Conservation (phyloP, 2,888 invertebrate genomes). For the Hirudinaria manillensis region DNA sequence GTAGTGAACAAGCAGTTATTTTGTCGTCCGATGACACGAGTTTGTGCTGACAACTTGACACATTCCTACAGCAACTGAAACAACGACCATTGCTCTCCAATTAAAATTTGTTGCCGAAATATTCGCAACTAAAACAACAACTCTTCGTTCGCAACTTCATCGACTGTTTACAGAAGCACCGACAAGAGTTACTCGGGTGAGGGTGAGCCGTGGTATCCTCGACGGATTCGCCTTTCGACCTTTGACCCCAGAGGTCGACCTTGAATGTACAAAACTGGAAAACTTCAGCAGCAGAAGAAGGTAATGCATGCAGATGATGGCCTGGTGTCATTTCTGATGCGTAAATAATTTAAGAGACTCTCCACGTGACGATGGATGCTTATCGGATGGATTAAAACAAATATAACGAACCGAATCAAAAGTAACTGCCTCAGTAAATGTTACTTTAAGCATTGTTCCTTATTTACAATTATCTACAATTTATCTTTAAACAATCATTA, state of each 20-base stretch:
- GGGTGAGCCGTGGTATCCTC: no score
- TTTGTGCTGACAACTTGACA: slow-evolving; percentile 9
- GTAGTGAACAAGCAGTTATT: not conserved
- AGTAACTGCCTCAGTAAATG: no score
- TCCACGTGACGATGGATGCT: slow-evolving; percentile 9
- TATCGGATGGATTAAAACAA: not conserved
- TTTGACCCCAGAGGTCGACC: not conserved
- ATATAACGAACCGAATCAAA: no score
- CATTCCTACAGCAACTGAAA: slow-evolving; percentile 8
- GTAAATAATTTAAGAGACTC: slow-evolving; percentile 2
- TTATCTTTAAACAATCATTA: no score
- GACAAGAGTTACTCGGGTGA: no score
- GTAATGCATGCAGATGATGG: slow-evolving; percentile 3
- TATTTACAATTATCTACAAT: no score
- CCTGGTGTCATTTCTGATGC: not conserved
- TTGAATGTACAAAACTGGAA: slow-evolving; percentile 5
- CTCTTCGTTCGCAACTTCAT: no score
- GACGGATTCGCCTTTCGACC: not conserved
- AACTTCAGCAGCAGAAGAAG: not conserved
- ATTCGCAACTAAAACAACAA: no score
- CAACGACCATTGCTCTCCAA: no score
- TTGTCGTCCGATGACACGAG: not conserved
- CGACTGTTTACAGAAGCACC: no score
- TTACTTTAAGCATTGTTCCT: no score
- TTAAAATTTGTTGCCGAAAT: no score